Evolutionary conservation across 2,888 invertebrate genomes (phyloP).

Genomic region (Latheticus oryzae): DNA sequence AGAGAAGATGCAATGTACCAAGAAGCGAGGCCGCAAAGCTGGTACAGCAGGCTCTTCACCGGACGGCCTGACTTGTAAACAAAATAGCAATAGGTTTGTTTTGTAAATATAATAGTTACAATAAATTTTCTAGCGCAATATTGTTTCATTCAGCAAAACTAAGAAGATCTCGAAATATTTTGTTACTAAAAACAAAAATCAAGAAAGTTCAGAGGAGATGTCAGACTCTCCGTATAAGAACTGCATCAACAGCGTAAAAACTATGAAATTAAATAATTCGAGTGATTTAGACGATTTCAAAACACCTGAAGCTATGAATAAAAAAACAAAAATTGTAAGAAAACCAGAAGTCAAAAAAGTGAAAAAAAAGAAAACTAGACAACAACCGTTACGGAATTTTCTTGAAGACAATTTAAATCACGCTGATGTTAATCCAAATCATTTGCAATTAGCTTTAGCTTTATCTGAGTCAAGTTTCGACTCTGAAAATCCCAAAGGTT

Average conservation of each 20-base stretch:
- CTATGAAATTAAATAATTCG: slow-evolving; percentile 39
- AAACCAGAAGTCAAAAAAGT: slow-evolving; percentile 44
- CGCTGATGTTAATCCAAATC: slow-evolving; percentile 72
- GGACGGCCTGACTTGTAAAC: slow-evolving; percentile 51
- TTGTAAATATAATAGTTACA: slow-evolving; percentile 34
- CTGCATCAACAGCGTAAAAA: slow-evolving; percentile 47
- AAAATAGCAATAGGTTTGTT: slow-evolving; percentile 49
- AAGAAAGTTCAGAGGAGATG: slow-evolving; percentile 8
- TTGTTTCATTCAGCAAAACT: slow-evolving; percentile 44
- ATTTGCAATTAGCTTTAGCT: slow-evolving; percentile 76
- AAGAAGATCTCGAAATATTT: slow-evolving; percentile 52
- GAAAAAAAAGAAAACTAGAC: slow-evolving; percentile 54
- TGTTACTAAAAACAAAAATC: slow-evolving; percentile 10
- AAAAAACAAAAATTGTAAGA: slow-evolving; percentile 44
- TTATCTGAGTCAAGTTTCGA: slow-evolving; percentile 71
- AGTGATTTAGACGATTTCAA: slow-evolving; percentile 58
- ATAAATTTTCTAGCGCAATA: slow-evolving; percentile 27
- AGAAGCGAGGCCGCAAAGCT: slow-evolving; percentile 50
- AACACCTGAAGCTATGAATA: slow-evolving; percentile 51
- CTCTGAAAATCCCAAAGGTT: slow-evolving; percentile 41
- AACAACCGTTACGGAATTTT: slow-evolving; percentile 62
- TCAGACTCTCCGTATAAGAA: slow-evolving; percentile 54
- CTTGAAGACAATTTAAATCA: slow-evolving; percentile 66
- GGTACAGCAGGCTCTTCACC: slow-evolving; percentile 48
- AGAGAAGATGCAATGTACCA: slow-evolving; percentile 51